Percentiles rank a stretch among this genome's conserved stretches.
These are phyloP conservation scores for Holacanthus passer DNA, from an alignment of 2,113 vertebrate species.

Conservation along the genomic window DNA sequence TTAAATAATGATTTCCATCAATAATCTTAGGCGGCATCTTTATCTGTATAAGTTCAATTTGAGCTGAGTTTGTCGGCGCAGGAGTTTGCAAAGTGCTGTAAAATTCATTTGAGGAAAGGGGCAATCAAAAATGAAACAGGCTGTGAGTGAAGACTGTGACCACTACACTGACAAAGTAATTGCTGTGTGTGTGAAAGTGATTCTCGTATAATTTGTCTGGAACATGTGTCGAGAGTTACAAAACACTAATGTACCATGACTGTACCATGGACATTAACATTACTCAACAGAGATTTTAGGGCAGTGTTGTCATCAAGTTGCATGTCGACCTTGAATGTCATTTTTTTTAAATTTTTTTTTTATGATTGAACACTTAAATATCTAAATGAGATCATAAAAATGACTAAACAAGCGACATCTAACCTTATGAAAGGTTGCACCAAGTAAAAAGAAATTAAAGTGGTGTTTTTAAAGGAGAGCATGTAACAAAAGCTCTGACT, in stretches of 20 bases:
- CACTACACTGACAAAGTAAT: conserved; percentile 10
- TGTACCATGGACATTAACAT: neutral
- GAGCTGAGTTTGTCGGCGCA: conserved; percentile 65
- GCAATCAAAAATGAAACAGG: conserved; percentile 17
- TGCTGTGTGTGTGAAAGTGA: neutral
- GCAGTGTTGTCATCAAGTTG: neutral
- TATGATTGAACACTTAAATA: neutral
- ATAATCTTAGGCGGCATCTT: conserved; percentile 69
- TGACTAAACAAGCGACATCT: neutral
- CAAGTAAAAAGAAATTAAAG: neutral
- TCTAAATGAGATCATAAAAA: neutral
- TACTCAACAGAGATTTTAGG: neutral
- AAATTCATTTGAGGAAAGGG: conserved; percentile 37
- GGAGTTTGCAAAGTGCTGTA: conserved; percentile 53
- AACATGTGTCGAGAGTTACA: conserved; percentile 10
- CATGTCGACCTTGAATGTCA: neutral
- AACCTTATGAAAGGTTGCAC: neutral
- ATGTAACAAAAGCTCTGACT: neutral
- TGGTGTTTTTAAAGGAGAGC: neutral
- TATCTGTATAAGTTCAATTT: conserved; percentile 62
- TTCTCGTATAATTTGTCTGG: conserved; percentile 2
- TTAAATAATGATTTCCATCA: conserved; percentile 78
- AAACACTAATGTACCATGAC: neutral
- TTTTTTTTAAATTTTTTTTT: no score
- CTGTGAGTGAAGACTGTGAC: conserved; percentile 20